Base-by-base conservation (phyloP, 2,113 vertebrate species). In the Vulpes vulpes region DNA sequence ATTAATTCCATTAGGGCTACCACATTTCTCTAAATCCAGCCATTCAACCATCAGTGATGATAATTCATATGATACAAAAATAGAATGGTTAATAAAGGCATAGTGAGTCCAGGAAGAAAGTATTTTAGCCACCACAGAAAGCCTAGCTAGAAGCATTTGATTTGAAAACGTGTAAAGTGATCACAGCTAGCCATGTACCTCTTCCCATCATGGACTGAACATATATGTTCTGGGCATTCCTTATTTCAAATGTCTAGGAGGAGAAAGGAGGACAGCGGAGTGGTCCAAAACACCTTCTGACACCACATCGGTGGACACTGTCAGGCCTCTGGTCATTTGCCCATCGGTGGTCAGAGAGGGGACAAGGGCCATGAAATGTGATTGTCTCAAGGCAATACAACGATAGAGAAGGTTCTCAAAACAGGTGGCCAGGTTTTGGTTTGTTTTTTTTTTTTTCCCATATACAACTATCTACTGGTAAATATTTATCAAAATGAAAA, bases 1-100 rank as follows among this genome's bases (percentile, higher is more conserved):
- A 95, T 97, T 96, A 90, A 94, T 95, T 97, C 94, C 69, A 96
- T 95, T 83, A 97, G 84, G 90, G 80, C 89, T 65, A 55, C 69
- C 64, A 9, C 73, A 83, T 60, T 74, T 69, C 95, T 79, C 87
- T 35, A 35, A 67, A 92, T 57, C 53, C 62, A 96, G 89, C 67
- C 73, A 23, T 74, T 96, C 86, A 38, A 38, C 67, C 51, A 8
- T 91, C 82, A 81, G 96, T n/a, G 62, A 74, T 30, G 32, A 88
- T 67, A 20, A 90, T 92, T 65, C 59, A 43, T 80, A 89, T 71
- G 53, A 71, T 59, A 51, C 32, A 90, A 71, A 96, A 95, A 67
- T 7, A 94, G 94, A 95, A 86, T 4, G 51, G 65, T 25, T 64
- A 60, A 82, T 65, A 60, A 69, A 57, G 20, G 35, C 55, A 65